Evolutionary conservation across 1,140 invertebrate species (phyloP), one percentile per base, ranked within the genome.

Genomic region (Argopecten irradians): DNA sequence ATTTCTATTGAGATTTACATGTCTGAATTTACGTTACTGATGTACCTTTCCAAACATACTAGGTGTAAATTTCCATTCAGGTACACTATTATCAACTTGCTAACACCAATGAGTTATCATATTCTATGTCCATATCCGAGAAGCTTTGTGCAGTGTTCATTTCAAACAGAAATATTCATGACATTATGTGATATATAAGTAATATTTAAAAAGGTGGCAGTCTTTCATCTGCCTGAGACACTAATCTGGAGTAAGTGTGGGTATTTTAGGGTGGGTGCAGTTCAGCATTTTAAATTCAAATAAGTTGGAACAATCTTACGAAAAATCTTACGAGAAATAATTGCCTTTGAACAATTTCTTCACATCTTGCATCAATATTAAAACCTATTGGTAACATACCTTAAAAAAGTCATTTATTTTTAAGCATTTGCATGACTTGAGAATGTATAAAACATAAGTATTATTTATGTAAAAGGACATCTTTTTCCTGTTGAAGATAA

Each of bases 111-210:
- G 28, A n/a, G 55, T 55, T 55, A 22, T 55, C 16, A 28, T 28
- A 28, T 71, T 71, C 55, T 71, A 11, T 28, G 55, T 71, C 55
- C n/a, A n/a, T 71, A 28, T 71, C 28, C n/a, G 28, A 28, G 55
- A 5, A 71, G 16, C 55, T 28, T 71, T 11, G 55, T 71, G 55
- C 55, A 71, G 28, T 71, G 22, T 71, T 71, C 22, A 71, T 71
- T 71, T 71, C 55, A 71, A 71, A 71, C 55, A 71, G 55, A 71
- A 71, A 71, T 71, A 71, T 71, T 71, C 55, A 71, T 71, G 55
- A 71, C 55, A 71, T 3, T 28, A 71, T 71, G 28, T 71, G 55
- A 71, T 71, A n/a, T 28, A 22, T 71, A 71, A 71, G 22, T 71
- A 16, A 71, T 3, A 71, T 28, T 28, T 71, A 16, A n/a, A 71